Conservation (phyloP, 1,140 invertebrate species). For the Heliconius himera region DNA sequence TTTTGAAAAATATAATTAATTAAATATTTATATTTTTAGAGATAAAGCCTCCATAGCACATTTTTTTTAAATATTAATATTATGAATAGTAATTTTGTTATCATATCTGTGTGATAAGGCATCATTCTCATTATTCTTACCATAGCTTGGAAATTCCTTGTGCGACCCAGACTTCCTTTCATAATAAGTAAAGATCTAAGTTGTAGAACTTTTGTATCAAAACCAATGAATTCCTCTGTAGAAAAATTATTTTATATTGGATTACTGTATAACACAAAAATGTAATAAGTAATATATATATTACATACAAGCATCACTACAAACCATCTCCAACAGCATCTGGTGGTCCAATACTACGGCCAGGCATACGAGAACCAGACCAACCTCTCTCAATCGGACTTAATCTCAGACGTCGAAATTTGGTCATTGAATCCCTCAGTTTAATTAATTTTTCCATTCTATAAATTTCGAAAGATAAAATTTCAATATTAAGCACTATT, state of each 20-base stretch:
- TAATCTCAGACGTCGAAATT: constrained; percentile 83
- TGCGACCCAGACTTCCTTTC: constrained; percentile 92
- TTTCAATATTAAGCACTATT: too few relatives aligned
- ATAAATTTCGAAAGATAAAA: constrained; percentile 28
- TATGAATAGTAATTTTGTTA: too few relatives aligned
- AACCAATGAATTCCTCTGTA: constrained; percentile 92
- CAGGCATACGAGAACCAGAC: constrained; percentile 91
- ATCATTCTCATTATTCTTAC: constrained; percentile 43
- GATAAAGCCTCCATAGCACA: too few relatives aligned
- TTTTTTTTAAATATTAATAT: too few relatives aligned
- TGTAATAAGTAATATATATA: constrained; percentile 27
- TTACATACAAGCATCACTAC: neutral
- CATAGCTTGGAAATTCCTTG: constrained; percentile 84
- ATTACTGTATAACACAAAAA: neutral
- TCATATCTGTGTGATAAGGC: too few relatives aligned
- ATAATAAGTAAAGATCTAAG: constrained; percentile 91
- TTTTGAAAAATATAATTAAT: neutral
- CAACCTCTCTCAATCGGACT: constrained; percentile 94
- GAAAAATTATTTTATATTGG: constrained; percentile 43
- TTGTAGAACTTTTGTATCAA: constrained; percentile 93
- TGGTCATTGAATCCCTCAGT: constrained; percentile 87
- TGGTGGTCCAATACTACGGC: constrained; percentile 92
- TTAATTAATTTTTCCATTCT: constrained; percentile 86
- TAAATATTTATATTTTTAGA: neutral
- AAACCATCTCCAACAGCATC: constrained; percentile 90